Base-by-base conservation (phyloP, 2,113 vertebrate genomes). In the Crypturellus undulatus region DNA sequence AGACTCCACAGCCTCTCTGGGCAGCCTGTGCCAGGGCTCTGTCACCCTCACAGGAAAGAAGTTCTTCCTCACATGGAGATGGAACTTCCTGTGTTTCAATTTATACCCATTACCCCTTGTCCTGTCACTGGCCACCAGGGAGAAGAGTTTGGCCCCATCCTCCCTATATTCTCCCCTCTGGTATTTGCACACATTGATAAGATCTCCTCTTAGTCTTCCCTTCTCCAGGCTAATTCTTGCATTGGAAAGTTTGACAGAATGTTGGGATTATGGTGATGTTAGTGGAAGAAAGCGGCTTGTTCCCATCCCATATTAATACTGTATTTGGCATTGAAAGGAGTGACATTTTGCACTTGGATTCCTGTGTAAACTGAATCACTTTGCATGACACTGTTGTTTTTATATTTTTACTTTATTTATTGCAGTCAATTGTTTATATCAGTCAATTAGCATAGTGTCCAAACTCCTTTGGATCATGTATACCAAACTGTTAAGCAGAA, bases 341-440 rank as follows among this genome's bases (percentile, higher is more conserved):
- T 75, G 54, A 70, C 71, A 65, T 87, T 80, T 93, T 90, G 51
- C 64, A 86, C 51, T 93, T 68, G 51, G 22, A 80, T 92, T 88
- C 88, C 67, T 70, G 8, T 77, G 49, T 84, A 92, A 87, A 91
- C 30, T 82, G 87, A 93, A 89, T 84, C 49, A 84, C 36, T 76
- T 93, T 84, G 65, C 73, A 87, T 81, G 68, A 89, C 18, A 28
- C 8, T 87, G 70, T 24, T 81, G 43, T 87, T 92, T 86, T 87
- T 65, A 40, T 81, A 87, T 94, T 95, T 90, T 67, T 76, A 65
- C 17, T 76, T 84, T 92, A 90, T 93, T 94, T 93, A 89, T 91
- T 84, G 52, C 81, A 94, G 67, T 20, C 70, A 87, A 7, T 54
- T 91, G 59, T 94, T 93, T 92, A 62, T 72, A 65, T 62, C 43